A percentile compares a stretch with the other conserved stretches of the same genome.
phyloP scores from a whole-genome alignment of 2,888 invertebrate species.

The Ennomos fuscantarius region DNA sequence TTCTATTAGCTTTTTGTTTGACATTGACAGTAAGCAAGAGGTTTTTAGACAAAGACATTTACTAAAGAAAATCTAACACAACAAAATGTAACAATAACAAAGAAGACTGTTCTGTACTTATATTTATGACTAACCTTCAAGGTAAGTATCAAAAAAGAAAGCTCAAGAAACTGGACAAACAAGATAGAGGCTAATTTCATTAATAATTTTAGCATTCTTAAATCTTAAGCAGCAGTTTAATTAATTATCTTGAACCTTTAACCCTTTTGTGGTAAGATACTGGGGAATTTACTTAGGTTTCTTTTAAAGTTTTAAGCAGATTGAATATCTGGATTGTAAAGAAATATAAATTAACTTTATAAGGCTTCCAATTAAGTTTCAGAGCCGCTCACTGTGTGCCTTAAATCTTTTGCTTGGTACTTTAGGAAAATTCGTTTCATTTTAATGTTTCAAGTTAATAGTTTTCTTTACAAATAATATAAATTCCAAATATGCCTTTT shows the following conservation, averaged over 20 bases:
- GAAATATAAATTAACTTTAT: slow-evolving; percentile 2
- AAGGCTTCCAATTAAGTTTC: slow-evolving; percentile 14
- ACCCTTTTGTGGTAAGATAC: slow-evolving; percentile 36
- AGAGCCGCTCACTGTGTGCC: slow-evolving; percentile 9
- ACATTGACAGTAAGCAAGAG: background rate
- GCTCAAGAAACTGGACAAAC: slow-evolving; percentile 24
- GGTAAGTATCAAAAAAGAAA: slow-evolving; percentile 17
- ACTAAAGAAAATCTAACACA: background rate
- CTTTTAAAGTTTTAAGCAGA: slow-evolving; percentile 26
- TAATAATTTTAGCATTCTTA: slow-evolving; percentile 32
- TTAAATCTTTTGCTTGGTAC: too few relatives aligned
- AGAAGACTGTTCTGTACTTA: background rate
- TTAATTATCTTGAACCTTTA: slow-evolving; percentile 29
- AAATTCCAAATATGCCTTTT: too few relatives aligned
- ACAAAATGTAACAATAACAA: too few relatives aligned
- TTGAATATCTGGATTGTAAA: slow-evolving; percentile 10
- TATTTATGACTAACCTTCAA: slow-evolving; percentile 24
- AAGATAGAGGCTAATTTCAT: slow-evolving; percentile 41
- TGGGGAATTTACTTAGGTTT: slow-evolving; percentile 33
- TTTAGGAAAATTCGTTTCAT: too few relatives aligned
- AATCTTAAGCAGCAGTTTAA: slow-evolving; percentile 6
- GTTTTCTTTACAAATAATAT: too few relatives aligned
- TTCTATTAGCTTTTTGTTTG: slow-evolving; percentile 6
- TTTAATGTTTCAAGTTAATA: too few relatives aligned
- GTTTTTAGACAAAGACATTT: slow-evolving; percentile 25